Percentiles rank a stretch among this genome's conserved stretches.
These are phyloP conservation scores for Myiozetetes cayanensis DNA, from an alignment of 2,113 vertebrate genomes.

Conservation along the genomic window DNA sequence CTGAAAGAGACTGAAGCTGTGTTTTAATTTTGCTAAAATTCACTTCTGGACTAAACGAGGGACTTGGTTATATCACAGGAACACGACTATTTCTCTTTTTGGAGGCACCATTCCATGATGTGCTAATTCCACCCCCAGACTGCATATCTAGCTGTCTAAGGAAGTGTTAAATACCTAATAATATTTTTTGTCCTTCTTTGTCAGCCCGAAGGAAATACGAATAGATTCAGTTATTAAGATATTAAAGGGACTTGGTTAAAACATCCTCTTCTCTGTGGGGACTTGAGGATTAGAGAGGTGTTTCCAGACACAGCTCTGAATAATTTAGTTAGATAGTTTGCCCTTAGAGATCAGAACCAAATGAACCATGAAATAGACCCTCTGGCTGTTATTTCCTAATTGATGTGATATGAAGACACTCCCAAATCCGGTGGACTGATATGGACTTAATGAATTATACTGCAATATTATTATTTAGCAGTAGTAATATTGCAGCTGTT, in stretches of 20 bases:
- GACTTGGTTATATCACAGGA: background rate
- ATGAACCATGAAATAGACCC: slow-evolving; percentile 66
- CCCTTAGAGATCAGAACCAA: slow-evolving; percentile 65
- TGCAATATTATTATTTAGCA: slow-evolving; percentile 52
- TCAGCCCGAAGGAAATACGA: slow-evolving; percentile 41
- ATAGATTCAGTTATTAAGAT: slow-evolving; percentile 63
- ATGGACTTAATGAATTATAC: slow-evolving; percentile 62
- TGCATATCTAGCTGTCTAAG: background rate
- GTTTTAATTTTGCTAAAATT: background rate
- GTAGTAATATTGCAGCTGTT: background rate
- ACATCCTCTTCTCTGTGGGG: slow-evolving; percentile 45
- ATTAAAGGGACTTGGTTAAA: slow-evolving; percentile 54
- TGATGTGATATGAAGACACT: slow-evolving; percentile 49
- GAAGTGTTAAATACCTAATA: slow-evolving; percentile 24
- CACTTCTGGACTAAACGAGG: background rate
- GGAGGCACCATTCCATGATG: background rate
- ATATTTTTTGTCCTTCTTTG: slow-evolving; percentile 7
- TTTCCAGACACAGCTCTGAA: slow-evolving; percentile 62
- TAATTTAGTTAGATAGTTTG: slow-evolving; percentile 67
- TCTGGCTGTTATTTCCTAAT: slow-evolving; percentile 63
- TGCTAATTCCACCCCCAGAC: background rate
- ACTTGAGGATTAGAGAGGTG: slow-evolving; percentile 53
- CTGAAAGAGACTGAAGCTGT: background rate
- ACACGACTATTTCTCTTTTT: background rate
- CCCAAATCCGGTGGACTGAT: slow-evolving; percentile 45